Percentiles rank a stretch among this genome's conserved stretches.
These are phyloP conservation scores for Dilophus febrilis DNA, from an alignment of 2,888 invertebrate genomes.

Conservation along the genomic window DNA sequence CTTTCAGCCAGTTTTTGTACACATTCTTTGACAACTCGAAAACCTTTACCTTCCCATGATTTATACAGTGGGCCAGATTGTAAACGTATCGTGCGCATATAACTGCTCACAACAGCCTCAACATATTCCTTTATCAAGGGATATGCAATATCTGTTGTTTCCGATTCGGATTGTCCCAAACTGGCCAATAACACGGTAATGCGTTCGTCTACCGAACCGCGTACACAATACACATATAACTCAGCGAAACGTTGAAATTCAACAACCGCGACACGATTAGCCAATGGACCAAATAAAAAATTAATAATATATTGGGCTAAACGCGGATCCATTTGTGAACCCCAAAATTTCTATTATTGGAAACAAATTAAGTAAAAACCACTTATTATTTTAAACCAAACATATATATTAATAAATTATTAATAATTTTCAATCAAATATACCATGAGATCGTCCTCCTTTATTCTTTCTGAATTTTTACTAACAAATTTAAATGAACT, in stretches of 20 bases:
- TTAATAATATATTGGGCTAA: slow-evolving; percentile 49
- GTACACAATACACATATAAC: slow-evolving; percentile 48
- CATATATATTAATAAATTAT: too few species aligned
- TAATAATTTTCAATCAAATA: too few species aligned
- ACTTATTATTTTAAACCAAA: too few species aligned
- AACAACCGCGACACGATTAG: slow-evolving; percentile 33
- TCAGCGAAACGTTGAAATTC: slow-evolving; percentile 50
- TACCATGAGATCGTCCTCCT: slow-evolving; percentile 50
- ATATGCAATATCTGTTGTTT: slow-evolving; percentile 38
- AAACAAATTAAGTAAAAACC: too few species aligned
- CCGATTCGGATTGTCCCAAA: slow-evolving; percentile 36
- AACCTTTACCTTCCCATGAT: slow-evolving; percentile 43
- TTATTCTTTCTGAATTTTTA: slow-evolving; percentile 43
- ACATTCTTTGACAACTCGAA: slow-evolving; percentile 36
- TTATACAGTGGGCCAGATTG: slow-evolving; percentile 35
- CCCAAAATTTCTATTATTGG: slow-evolving; percentile 46
- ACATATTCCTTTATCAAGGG: slow-evolving; percentile 52
- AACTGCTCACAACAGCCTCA: slow-evolving; percentile 58
- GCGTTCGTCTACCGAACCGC: slow-evolving; percentile 49
- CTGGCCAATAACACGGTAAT: slow-evolving; percentile 38
- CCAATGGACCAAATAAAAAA: slow-evolving; percentile 43
- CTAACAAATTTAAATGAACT: slow-evolving; percentile 43
- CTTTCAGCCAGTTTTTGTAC: slow-evolving; percentile 40
- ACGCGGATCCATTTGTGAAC: slow-evolving; percentile 46
- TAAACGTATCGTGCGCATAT: slow-evolving; percentile 48